Evolutionary conservation across 2,888 invertebrate genomes (phyloP), one percentile per base, ranked within the genome.

Genomic region (Blastobasis lacticolella): DNA sequence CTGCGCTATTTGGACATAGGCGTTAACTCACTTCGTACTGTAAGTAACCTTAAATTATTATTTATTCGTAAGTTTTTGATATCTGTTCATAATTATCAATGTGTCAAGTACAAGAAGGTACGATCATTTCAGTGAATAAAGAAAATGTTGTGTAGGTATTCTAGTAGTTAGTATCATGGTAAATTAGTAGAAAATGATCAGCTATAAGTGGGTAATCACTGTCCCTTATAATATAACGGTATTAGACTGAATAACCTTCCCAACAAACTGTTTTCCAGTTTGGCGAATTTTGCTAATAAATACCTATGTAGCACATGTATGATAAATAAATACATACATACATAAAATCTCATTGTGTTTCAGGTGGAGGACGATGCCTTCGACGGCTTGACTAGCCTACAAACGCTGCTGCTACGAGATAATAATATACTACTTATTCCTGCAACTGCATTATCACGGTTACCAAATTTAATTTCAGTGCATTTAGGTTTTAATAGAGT

Each of bases 331-430:
- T n/a, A n/a, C n/a, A n/a, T n/a, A n/a, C n/a, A n/a, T n/a, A n/a
- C n/a, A n/a, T 43, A 45, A 50, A 40, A 45, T 56, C 51, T 52
- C 50, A 10, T 41, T 51, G 37, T 38, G 23, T 82, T 83, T 45
- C 81, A 95, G 95, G 93, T 97, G 55, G 96, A 96, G 82, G 95
- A 95, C 64, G 95, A 95, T 58, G 94, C 95, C 0, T 94, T 97
- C 65, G 95, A 95, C 69, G 96, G 96, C 0, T 78, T 97, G 57
- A 90, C 92, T 40, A 93, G 90, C 61, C 82, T 97, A 10, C 92
- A 94, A 74, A 92, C 93, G 42, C 83, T 97, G 1, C 92, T 94
- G 38, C 87, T 97, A 7, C 92, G 93, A 63, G 97, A 97, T 75
- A 97, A 97, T 80, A 96, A 96, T 59, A 94, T 97, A 51, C 89